Evolutionary conservation across 1,140 invertebrate species (phyloP).

Genomic region (Euura saliciscinereae): DNA sequence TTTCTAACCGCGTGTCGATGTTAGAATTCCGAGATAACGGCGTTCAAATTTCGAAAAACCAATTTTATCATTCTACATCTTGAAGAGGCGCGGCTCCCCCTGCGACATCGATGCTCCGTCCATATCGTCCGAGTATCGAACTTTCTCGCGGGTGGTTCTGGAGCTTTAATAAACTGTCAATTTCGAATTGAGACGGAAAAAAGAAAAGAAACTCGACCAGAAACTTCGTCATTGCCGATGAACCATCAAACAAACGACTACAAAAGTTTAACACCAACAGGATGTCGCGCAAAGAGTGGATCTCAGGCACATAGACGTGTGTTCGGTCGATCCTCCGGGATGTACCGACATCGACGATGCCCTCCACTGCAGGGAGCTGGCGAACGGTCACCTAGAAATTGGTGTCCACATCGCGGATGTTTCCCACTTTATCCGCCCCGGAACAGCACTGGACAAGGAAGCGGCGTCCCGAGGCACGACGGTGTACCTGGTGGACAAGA

Average conservation of each 20-base stretch:
- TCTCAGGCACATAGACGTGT: conserved; percentile 84
- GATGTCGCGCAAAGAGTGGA: conserved; percentile 83
- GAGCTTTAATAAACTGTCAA: no score
- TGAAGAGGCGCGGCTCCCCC: no score
- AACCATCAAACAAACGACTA: conserved; percentile 6
- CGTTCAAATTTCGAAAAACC: no score
- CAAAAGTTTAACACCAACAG: conserved; percentile 52
- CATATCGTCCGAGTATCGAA: no score
- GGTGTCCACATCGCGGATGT: conserved; percentile 97
- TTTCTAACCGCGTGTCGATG: no score
- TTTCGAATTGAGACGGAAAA: background rate
- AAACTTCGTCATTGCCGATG: conserved; percentile 14
- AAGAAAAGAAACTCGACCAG: background rate
- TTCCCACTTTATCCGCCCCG: conserved; percentile 89
- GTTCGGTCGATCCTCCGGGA: conserved; percentile 97
- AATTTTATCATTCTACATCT: no score
- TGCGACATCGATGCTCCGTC: no score
- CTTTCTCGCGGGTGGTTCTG: no score
- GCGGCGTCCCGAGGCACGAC: conserved; percentile 86
- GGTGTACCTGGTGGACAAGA: conserved; percentile 88
- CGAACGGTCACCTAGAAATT: conserved; percentile 83
- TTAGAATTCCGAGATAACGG: no score
- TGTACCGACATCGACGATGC: conserved; percentile 99
- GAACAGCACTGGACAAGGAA: conserved; percentile 87
- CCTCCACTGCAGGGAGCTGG: conserved; percentile 82